phyloP scores from a whole-genome alignment of 1,140 invertebrate species.

The Streblospio benedicti region DNA sequence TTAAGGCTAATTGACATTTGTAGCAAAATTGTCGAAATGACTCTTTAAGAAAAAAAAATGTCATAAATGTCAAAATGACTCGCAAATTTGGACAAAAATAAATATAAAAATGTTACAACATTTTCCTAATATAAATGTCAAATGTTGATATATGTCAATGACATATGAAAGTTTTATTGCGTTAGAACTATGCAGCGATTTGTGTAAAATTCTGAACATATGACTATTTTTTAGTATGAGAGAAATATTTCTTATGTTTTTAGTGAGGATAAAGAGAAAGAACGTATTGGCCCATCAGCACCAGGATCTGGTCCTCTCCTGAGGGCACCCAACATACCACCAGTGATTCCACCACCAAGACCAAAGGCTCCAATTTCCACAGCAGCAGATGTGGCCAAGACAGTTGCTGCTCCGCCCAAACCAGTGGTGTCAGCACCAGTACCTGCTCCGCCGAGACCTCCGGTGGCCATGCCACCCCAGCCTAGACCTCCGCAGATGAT shows the following conservation, averaged over 20 bases:
- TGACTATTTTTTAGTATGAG: neutral
- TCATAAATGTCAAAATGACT: too few relatives aligned
- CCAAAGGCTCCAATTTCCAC: conserved; percentile 20
- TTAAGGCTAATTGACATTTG: too few relatives aligned
- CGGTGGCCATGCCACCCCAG: conserved; percentile 14
- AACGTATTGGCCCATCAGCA: conserved; percentile 53
- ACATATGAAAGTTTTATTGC: too few relatives aligned
- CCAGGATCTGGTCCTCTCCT: conserved; percentile 23
- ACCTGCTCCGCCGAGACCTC: conserved; percentile 14
- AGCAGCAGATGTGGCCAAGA: conserved; percentile 24
- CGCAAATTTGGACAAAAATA: too few relatives aligned
- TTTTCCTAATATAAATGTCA: too few relatives aligned
- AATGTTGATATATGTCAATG: too few relatives aligned
- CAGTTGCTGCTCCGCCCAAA: conserved; percentile 23
- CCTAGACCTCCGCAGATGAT: conserved; percentile 9
- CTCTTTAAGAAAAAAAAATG: too few relatives aligned
- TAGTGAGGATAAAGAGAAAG: conserved; percentile 82
- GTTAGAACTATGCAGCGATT: too few relatives aligned
- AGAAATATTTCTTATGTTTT: neutral
- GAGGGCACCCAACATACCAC: conserved; percentile 11
- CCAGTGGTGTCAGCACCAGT: conserved; percentile 29
- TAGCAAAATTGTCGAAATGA: too few relatives aligned
- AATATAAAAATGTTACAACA: too few relatives aligned
- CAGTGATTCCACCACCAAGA: conserved; percentile 17
- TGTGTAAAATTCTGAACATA: too few relatives aligned